Percentiles rank a stretch among this genome's conserved stretches.
Conservation (phyloP, 2,888 invertebrate genomes). For the Buathra laborator region DNA sequence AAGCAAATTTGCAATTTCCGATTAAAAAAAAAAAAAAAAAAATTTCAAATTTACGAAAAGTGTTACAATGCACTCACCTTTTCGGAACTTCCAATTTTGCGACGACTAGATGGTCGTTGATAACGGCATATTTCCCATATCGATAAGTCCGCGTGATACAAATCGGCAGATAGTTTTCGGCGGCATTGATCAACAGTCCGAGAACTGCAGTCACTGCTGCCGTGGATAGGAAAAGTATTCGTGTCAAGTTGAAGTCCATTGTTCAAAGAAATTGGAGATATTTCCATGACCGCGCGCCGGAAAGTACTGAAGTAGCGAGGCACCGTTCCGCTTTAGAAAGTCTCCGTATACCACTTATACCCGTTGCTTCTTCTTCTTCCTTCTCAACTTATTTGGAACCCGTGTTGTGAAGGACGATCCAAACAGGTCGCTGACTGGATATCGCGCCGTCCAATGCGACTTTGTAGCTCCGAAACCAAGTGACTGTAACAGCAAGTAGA, state of each 20-base stretch:
- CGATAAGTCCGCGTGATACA: constrained; percentile 89
- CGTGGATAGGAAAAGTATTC: constrained; percentile 75
- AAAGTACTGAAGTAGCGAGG: constrained; percentile 7
- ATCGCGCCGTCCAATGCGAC: constrained; percentile 31
- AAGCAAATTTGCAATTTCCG: not conserved
- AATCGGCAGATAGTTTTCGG: constrained; percentile 89
- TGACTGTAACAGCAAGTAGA: constrained; percentile 55
- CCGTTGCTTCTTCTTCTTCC: too few relatives aligned
- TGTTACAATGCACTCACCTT: constrained; percentile 82
- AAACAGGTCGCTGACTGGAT: too few relatives aligned
- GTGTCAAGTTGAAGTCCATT: constrained; percentile 79
- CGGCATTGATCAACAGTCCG: constrained; percentile 88
- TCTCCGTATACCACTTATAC: constrained; percentile 1
- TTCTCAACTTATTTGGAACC: too few relatives aligned
- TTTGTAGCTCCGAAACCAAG: not conserved
- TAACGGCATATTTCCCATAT: constrained; percentile 91
- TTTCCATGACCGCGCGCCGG: not conserved
- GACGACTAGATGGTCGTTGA: constrained; percentile 85
- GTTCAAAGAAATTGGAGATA: constrained; percentile 12
- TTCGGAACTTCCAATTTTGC: constrained; percentile 90
- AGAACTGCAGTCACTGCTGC: constrained; percentile 85
- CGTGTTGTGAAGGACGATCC: too few relatives aligned
- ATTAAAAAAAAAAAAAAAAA: not conserved
- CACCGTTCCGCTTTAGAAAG: constrained; percentile 57
- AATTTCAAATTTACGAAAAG: constrained; percentile 30